Base-by-base conservation (phyloP, 2,797 vertebrate genomes). In the Lates japonicus region DNA sequence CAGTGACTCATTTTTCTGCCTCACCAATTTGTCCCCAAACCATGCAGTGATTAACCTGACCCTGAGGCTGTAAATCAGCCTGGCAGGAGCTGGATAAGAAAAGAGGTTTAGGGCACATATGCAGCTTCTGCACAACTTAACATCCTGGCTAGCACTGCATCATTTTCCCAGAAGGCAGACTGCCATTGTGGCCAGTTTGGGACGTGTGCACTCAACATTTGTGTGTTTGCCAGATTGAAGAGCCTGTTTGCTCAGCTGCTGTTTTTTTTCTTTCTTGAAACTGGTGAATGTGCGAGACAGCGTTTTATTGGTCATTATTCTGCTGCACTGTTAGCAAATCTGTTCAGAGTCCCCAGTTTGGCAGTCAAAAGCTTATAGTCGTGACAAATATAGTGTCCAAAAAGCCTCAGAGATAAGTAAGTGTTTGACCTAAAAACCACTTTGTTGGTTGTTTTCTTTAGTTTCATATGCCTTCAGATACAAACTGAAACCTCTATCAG, bases 181-280 rank as follows among this genome's bases (percentile, higher is more conserved):
- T 73, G 65, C 73, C 81, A 72, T 29, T 57, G 74, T 78, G 70
- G 76, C 81, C 67, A 62, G 70, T 70, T 69, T 84, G 80, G 77
- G 88, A 84, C 81, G 68, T 82, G 81, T 86, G 76, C 77, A 69
- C 83, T 85, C 68, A 75, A 63, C 76, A 67, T 76, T 73, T 82
- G 73, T 83, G 81, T 71, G 55, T 88, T 89, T 83, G 85, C 89
- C 90, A 92, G 86, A 78, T 80, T 83, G 76, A 49, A 82, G 61
- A 68, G 74, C 60, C 74, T 92, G 89, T 93, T 90, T 90, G 86
- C 71, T 90, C 91, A 93, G 90, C 91, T 94, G 90, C 76, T 86
- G 82, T 70, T 81, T 71, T 58, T 64, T 48, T 29, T 29, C 2
- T 29, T 29, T 29, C 54, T 70, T 72, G 35, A 87, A 90, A 87